Evolutionary conservation across 2,797 vertebrate species (phyloP), one percentile per base, ranked within the genome.

Genomic region (Gambusia yucatana): DNA sequence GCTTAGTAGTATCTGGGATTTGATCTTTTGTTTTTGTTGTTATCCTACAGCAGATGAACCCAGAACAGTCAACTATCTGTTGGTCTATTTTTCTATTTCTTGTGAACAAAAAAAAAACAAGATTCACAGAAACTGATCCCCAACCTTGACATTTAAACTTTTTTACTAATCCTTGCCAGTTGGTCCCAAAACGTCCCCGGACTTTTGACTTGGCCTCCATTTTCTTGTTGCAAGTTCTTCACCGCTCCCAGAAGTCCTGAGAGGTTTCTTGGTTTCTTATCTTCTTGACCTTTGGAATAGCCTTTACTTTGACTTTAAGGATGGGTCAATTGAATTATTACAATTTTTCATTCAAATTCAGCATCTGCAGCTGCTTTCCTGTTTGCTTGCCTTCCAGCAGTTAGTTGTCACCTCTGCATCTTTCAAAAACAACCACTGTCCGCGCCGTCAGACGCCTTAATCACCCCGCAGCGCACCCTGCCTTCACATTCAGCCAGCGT

Each of bases 401-500:
- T 72, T 65, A 81, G 73, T 77, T 69, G 83, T 81, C 80, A 77
- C 74, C 73, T 85, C 81, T 25, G 46, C 33, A 81, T 82, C 79
- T n/a, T 72, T 80, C 22, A 69, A 69, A 41, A 79, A 55, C 55
- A 61, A 36, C 10, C 59, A n/a, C 77, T 73, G 80, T 78, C 79
- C 76, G 9, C 75, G 48, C 79, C 36, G 69, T 63, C 77, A 77
- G 75, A 80, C 77, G 87, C 78, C 72, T 77, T 88, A 91, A 92
- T 92, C 82, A 76, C 73, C 71, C 74, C 7, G 41, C 82, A 61
- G 36, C 83, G 73, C 82, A 80, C 80, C 80, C 89, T 85, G 83
- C 84, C 87, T 86, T 69, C 73, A 80, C 28, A 89, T 90, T 84
- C 86, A 86, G 85, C 67, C 72, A 48, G 75, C 79, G 81, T 85